Percentiles rank a stretch among this genome's conserved stretches.
phyloP scores from a whole-genome alignment of 2,797 vertebrate species.

The Passerculus sandwichensis region DNA sequence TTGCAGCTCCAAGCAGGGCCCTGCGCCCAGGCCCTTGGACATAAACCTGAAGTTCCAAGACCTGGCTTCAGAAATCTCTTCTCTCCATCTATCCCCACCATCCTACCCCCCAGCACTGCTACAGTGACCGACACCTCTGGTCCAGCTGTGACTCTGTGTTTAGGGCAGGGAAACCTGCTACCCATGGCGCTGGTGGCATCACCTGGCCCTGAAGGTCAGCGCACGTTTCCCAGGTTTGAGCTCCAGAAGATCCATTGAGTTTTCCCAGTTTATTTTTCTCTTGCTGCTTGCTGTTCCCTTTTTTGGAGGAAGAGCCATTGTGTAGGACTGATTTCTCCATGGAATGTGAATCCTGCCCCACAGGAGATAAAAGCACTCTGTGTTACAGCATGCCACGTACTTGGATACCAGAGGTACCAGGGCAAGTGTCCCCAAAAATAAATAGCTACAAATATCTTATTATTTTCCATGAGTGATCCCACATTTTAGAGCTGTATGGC shows the following conservation, averaged over 20 bases:
- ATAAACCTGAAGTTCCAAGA: no score
- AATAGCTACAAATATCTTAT: not conserved
- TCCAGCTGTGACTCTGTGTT: not conserved
- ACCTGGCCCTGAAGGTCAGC: not conserved
- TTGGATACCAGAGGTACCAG: not conserved
- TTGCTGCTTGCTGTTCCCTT: not conserved
- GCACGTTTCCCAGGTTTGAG: not conserved
- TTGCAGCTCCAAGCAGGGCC: no score
- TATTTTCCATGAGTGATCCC: not conserved
- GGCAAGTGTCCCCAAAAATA: not conserved
- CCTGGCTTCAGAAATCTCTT: no score
- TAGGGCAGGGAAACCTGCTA: not conserved
- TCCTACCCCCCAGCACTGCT: no score
- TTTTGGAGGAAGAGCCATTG: not conserved
- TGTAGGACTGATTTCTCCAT: not conserved
- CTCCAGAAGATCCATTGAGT: not conserved
- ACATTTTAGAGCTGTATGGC: not conserved
- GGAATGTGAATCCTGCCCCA: not conserved
- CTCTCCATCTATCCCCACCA: no score
- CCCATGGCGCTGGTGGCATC: not conserved
- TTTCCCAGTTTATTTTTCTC: not conserved
- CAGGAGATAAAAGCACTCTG: not conserved
- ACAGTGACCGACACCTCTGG: no score
- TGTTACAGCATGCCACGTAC: fast-evolving
- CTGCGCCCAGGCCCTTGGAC: no score